phyloP scores from a whole-genome alignment of 2,888 invertebrate species.

The Halictus quadricinctus region DNA sequence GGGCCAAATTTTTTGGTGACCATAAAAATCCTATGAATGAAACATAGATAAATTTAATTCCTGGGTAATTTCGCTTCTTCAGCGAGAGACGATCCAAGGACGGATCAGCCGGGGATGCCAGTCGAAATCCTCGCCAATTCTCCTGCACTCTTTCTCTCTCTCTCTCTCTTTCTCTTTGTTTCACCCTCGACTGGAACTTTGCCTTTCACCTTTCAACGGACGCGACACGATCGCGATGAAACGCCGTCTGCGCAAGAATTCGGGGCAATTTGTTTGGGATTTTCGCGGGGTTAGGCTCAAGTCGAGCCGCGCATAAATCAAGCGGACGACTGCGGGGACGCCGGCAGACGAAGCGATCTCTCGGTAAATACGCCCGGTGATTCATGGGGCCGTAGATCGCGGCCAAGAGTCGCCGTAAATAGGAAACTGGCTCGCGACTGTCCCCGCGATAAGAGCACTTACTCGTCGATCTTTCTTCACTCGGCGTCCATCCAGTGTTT shows the following conservation, averaged over 20 bases:
- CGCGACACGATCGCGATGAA: not conserved
- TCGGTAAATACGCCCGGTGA: conserved; percentile 21
- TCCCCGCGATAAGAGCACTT: not conserved
- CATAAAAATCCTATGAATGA: too few species aligned
- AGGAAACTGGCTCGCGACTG: not conserved
- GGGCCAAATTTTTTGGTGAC: too few species aligned
- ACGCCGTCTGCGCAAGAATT: not conserved
- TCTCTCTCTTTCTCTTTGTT: not conserved
- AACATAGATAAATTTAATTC: too few species aligned
- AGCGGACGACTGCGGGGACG: too few species aligned
- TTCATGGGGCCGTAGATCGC: conserved; percentile 22
- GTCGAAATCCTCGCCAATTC: conserved; percentile 13
- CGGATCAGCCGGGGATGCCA: conserved; percentile 23
- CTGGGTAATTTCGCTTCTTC: too few species aligned
- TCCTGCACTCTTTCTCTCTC: not conserved
- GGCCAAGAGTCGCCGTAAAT: conserved; percentile 22
- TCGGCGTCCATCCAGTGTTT: too few species aligned
- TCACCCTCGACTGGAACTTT: not conserved
- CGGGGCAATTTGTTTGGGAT: conserved; percentile 11
- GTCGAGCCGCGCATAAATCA: conserved; percentile 32
- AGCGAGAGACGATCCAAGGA: conserved; percentile 12
- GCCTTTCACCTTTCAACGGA: not conserved
- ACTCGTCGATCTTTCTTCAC: not conserved
- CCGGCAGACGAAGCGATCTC: too few species aligned
- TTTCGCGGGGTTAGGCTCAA: not conserved